These are phyloP conservation scores for Okamejei kenojei DNA, from an alignment of 2,797 vertebrate genomes.

Conservation along the genomic window DNA sequence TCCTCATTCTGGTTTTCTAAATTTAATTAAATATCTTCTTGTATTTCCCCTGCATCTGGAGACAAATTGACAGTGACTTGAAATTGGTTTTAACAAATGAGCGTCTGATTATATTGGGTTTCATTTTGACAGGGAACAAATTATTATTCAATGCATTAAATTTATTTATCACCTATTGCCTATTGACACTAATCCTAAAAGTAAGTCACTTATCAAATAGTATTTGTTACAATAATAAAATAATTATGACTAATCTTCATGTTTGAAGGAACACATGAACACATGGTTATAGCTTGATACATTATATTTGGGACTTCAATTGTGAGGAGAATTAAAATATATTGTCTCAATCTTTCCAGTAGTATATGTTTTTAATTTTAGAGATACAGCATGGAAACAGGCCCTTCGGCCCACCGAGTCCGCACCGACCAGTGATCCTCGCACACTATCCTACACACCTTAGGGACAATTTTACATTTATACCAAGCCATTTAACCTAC, in stretches of 20 bases:
- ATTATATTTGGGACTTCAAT: neutral
- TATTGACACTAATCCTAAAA: neutral
- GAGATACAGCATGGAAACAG: too few relatives aligned
- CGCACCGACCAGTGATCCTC: too few relatives aligned
- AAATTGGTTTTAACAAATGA: conserved; percentile 19
- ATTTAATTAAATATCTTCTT: neutral
- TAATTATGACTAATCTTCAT: neutral
- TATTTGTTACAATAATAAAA: neutral
- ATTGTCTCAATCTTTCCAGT: neutral
- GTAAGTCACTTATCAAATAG: neutral
- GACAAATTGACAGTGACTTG: neutral
- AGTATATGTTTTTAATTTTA: too few relatives aligned
- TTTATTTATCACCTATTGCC: neutral
- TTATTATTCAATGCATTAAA: neutral
- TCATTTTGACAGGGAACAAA: neutral
- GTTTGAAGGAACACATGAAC: neutral
- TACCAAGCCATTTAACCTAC: too few relatives aligned
- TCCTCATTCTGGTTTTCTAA: neutral
- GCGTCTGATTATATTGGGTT: neutral
- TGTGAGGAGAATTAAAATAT: neutral
- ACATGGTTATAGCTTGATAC: neutral
- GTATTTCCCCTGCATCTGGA: neutral
- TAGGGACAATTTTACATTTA: too few relatives aligned
- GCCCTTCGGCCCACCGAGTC: too few relatives aligned
- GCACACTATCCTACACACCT: too few relatives aligned